Evolutionary conservation across 2,797 vertebrate genomes (phyloP).

Genomic region (Myotis vivesi): DNA sequence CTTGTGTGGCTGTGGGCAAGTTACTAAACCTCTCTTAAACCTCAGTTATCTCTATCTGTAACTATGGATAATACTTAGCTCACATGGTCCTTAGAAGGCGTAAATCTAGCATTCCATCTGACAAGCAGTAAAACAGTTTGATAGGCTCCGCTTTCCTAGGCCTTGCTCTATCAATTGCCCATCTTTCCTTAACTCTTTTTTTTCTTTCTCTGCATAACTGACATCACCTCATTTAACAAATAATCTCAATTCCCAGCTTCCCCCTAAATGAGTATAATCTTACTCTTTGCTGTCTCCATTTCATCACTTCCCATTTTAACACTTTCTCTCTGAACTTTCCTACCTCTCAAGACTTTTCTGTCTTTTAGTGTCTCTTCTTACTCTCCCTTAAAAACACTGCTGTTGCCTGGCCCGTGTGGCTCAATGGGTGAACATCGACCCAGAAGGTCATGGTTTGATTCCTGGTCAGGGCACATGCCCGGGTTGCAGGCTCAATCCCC

Average conservation of each 20-base stretch:
- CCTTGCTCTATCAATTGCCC: background rate
- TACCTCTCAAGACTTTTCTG: background rate
- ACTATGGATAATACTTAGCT: slow-evolving; percentile 23
- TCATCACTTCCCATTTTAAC: background rate
- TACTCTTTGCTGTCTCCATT: background rate
- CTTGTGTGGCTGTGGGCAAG: background rate
- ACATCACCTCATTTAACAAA: slow-evolving; percentile 2
- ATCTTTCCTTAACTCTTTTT: background rate
- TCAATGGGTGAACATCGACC: background rate
- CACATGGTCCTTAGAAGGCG: background rate
- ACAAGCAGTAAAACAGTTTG: background rate
- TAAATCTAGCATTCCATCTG: background rate
- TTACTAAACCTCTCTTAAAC: background rate
- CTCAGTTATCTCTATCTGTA: slow-evolving; percentile 2
- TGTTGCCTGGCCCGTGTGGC: background rate
- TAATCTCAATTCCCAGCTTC: background rate
- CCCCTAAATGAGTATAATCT: background rate
- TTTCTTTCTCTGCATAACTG: background rate
- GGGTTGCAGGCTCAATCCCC: background rate
- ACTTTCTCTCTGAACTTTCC: background rate
- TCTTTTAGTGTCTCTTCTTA: background rate
- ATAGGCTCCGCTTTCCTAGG: background rate
- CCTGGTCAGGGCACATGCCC: background rate
- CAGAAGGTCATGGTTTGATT: background rate
- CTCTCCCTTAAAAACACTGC: background rate